Evolutionary conservation across 2,797 vertebrate genomes (phyloP).

Genomic region (Karalla daura): DNA sequence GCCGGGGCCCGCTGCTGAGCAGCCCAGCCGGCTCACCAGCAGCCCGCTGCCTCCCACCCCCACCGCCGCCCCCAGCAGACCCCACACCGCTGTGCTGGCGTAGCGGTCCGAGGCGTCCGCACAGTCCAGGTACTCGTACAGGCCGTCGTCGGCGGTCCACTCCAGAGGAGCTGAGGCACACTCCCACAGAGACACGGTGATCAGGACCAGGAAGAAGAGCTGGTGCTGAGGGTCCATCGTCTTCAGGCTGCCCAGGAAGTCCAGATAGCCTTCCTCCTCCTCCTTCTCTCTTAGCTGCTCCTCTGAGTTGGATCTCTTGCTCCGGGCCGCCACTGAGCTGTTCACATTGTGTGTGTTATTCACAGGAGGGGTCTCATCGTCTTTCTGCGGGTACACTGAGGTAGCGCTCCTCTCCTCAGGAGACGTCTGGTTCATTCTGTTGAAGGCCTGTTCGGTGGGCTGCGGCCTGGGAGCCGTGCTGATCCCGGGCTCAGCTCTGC

Average conservation of each 20-base stretch:
- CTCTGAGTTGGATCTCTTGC: slow-evolving; percentile 38
- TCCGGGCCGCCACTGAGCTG: slow-evolving; percentile 12
- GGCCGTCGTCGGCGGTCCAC: slow-evolving; percentile 86
- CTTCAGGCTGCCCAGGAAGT: slow-evolving; percentile 75
- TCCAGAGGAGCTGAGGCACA: slow-evolving; percentile 79
- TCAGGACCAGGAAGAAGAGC: slow-evolving; percentile 85
- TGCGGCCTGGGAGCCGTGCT: no score
- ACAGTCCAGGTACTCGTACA: slow-evolving; percentile 91
- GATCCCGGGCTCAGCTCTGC: not conserved
- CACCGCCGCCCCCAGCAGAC: slow-evolving; percentile 76
- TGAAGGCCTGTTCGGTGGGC: no score
- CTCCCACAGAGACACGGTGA: slow-evolving; percentile 84
- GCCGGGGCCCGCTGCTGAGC: slow-evolving; percentile 53
- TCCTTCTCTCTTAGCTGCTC: not conserved
- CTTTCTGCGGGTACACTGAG: no score
- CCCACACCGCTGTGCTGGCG: slow-evolving; percentile 79
- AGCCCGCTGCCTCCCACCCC: slow-evolving; percentile 80
- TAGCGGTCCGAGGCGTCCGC: slow-evolving; percentile 88
- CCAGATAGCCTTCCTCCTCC: not conserved
- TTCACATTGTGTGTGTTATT: fast-evolving
- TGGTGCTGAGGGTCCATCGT: slow-evolving; percentile 77
- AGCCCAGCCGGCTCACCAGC: slow-evolving; percentile 83
- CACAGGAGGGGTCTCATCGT: not conserved
- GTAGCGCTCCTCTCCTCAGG: not conserved
- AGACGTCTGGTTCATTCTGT: no score